A percentile compares a stretch with the other conserved stretches of the same genome.
These are phyloP conservation scores for Drosophila subobscura DNA, from an alignment of 1,140 invertebrate species.

Conservation along the genomic window DNA sequence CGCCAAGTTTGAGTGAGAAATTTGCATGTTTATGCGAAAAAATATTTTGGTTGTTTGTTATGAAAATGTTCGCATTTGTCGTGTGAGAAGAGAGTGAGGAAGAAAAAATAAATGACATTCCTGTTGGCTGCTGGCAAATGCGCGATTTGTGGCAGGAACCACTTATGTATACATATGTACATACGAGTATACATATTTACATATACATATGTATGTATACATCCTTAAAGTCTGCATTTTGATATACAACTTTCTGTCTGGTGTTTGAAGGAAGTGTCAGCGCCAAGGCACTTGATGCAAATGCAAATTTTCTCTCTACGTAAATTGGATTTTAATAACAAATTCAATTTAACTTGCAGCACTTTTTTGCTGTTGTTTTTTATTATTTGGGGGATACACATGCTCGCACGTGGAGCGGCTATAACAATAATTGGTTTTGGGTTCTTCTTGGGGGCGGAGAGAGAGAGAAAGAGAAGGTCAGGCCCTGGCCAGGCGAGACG, in stretches of 20 bases:
- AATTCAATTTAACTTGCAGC: constrained; percentile 74
- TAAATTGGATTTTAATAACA: constrained; percentile 71
- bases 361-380: constrained; percentile 39
- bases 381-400: constrained; percentile 36
- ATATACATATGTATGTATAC: too few relatives aligned
- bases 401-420: constrained; percentile 39
- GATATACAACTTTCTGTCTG: constrained; percentile 27
- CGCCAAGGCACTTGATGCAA: constrained; percentile 51
- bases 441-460: constrained; percentile 23
- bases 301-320: constrained; percentile 9
- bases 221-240: constrained; percentile 18
- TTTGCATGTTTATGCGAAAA: constrained; percentile 79
- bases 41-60: constrained; percentile 55
- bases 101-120: background rate
- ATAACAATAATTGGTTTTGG: constrained; percentile 46
- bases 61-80: constrained; percentile 58
- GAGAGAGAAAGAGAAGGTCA: background rate
- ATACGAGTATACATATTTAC: too few relatives aligned
- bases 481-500: constrained; percentile 50
- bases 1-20: constrained; percentile 48
- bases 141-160: constrained; percentile 30
- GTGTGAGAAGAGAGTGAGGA: constrained; percentile 5
- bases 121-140: constrained; percentile 12
- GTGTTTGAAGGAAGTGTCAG: constrained; percentile 3
- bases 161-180: background rate